Percentiles rank a stretch among this genome's conserved stretches.
Evolutionary conservation across 2,888 invertebrate genomes (phyloP).

Genomic region (Ochlodes sylvanus): DNA sequence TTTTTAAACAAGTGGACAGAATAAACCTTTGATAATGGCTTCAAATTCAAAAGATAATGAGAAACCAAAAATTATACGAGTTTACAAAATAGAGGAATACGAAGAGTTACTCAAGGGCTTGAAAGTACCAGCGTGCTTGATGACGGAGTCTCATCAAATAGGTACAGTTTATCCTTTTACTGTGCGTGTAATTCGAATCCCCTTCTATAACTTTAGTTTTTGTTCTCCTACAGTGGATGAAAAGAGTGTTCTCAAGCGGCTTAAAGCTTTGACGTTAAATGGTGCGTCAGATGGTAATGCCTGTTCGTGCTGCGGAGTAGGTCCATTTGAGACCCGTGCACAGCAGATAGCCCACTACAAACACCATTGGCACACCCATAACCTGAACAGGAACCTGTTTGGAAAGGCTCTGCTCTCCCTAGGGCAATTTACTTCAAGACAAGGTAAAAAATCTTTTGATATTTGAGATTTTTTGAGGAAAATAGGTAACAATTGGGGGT

Average conservation of each 20-base stretch:
- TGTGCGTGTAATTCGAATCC: no score
- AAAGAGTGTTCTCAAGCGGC: slow-evolving; percentile 73
- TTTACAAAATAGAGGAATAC: slow-evolving; percentile 81
- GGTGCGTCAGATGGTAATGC: slow-evolving; percentile 68
- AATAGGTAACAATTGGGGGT: no score
- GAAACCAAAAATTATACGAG: slow-evolving; percentile 71
- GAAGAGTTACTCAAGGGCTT: slow-evolving; percentile 80
- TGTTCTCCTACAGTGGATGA: slow-evolving; percentile 68
- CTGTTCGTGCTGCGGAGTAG: slow-evolving; percentile 78
- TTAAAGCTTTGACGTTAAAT: slow-evolving; percentile 70
- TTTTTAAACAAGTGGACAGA: slow-evolving; percentile 9
- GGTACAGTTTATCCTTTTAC: slow-evolving; percentile 55
- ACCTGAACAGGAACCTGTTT: slow-evolving; percentile 89
- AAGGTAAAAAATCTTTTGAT: slow-evolving; percentile 61
- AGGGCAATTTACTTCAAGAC: slow-evolving; percentile 71
- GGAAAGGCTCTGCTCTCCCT: slow-evolving; percentile 74
- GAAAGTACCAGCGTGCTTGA: slow-evolving; percentile 85
- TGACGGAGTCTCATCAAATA: slow-evolving; percentile 78
- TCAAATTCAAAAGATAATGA: slow-evolving; percentile 49
- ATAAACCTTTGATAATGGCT: slow-evolving; percentile 56
- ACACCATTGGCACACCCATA: slow-evolving; percentile 94
- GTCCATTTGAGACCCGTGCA: slow-evolving; percentile 83
- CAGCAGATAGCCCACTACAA: slow-evolving; percentile 91
- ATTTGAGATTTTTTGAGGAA: no score
- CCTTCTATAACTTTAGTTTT: no score